Percentiles rank a stretch among this genome's conserved stretches.
phyloP scores from a whole-genome alignment of 1,140 invertebrate genomes.

The Pinna nobilis region DNA sequence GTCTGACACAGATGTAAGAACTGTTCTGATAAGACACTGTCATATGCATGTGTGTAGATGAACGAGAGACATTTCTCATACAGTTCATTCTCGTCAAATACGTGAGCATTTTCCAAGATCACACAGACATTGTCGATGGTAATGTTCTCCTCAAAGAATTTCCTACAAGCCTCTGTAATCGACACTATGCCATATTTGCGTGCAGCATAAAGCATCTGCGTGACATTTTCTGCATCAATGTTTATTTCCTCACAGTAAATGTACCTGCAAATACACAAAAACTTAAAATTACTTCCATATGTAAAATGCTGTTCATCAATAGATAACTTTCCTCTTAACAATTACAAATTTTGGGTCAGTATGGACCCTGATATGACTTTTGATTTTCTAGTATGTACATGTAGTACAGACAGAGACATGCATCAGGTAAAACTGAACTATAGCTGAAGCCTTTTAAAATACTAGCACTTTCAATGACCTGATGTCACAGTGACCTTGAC shows the following conservation, averaged over 20 bases:
- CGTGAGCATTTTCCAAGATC: slow-evolving; percentile 37
- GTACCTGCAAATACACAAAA: slow-evolving; percentile 33
- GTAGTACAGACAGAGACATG: too few species aligned
- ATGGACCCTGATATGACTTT: too few species aligned
- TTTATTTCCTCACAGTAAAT: slow-evolving; percentile 40
- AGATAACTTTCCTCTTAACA: too few species aligned
- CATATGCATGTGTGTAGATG: slow-evolving; percentile 8
- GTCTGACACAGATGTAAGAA: slow-evolving; percentile 24
- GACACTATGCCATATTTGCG: slow-evolving; percentile 88
- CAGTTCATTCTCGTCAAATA: slow-evolving; percentile 40
- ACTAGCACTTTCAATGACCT: too few species aligned
- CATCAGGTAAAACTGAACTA: too few species aligned
- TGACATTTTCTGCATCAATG: slow-evolving; percentile 85
- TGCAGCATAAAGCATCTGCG: slow-evolving; percentile 87
- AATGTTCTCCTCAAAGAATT: slow-evolving; percentile 85
- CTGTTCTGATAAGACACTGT: slow-evolving; percentile 8
- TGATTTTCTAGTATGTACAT: too few species aligned
- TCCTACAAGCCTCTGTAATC: slow-evolving; percentile 85
- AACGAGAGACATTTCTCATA: slow-evolving; percentile 28
- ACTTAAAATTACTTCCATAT: background rate
- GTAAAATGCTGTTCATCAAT: too few species aligned
- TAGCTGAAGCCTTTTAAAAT: too few species aligned
- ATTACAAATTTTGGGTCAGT: too few species aligned
- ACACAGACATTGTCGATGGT: slow-evolving; percentile 84
- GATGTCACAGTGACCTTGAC: too few species aligned